Evolutionary conservation across 2,113 vertebrate species (phyloP), one percentile per base, ranked within the genome.

Genomic region (Heloderma charlesbogerti): DNA sequence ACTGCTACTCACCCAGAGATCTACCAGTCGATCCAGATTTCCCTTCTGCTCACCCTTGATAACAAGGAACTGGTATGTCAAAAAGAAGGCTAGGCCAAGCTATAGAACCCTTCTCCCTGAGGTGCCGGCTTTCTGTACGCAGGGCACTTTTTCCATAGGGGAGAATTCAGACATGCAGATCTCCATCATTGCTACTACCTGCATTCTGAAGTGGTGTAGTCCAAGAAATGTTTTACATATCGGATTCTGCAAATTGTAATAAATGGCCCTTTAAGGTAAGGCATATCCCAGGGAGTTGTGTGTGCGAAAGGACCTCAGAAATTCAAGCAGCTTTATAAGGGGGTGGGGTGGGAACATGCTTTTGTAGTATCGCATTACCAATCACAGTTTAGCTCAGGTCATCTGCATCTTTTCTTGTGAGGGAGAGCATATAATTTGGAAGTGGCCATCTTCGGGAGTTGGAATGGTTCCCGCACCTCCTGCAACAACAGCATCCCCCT

Each of bases 381-480:
- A 3, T 37, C n/a, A 0, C 48, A 2, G 37, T 29, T 1, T 0
- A 0, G 6, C 1, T 97, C 94, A 97, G 0, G 15, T 86, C 54
- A 51, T 22, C 0, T 43, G 93, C 0, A 91, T 88, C 84, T 96
- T 92, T 84, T 97, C 96, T 88, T 98, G 97, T 0, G 96, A 92
- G 0, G 98, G 97, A 0, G 97, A 96, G 1, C 97, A 97, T n/a
- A 97, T 94, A n/a, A 97, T 95, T 51, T 93, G 94, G 84, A 97
- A 96, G 88, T 95, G 90, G 25, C 96, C 88, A 0, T 92, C 92
- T 0, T 91, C 89, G 0, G 85, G 40, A 20, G 57, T 66, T 31
- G 80, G 40, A 0, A 81, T 0, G 27, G 88, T 63, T 74, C 89
- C 95, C 0, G 83, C 80, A 0, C 84, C 87, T 0, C 88, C 89